Evolutionary conservation across 2,797 vertebrate species (phyloP), one percentile per base, ranked within the genome.

Genomic region (Chelonia mydas): DNA sequence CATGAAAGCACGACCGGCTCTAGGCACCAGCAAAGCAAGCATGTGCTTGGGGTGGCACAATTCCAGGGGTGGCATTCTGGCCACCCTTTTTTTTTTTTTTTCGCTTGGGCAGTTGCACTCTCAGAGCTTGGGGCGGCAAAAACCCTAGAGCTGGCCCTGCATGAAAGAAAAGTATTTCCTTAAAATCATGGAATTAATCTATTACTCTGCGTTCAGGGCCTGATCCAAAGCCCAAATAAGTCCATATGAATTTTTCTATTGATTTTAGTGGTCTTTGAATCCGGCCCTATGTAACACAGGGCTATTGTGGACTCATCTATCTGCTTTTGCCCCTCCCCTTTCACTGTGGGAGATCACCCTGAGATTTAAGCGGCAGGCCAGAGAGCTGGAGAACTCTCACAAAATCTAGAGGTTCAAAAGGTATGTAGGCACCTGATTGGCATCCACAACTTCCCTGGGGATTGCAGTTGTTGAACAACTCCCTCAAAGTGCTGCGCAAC

Each of bases 221-320:
- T 87, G 59, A 81, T 92, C 83, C 81, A 84, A 88, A 88, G 33
- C 12, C 84, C 80, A 5, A 72, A 54, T 91, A 90, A 11, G 83
- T 95, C 95, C 91, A 91, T 89, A 90, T 47, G 55, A 90, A 91
- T 87, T 83, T 93, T 95, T 94, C 78, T 79, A 88, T 76, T 84
- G 90, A 54, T 81, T 95, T 82, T 19, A 80, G 51, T 88, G 81
- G 17, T n/a, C 31, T 19, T 68, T 21, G 11, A 37, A 72, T 21
- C 19, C 41, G 16, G 21, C 19, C 37, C 37, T 72, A 41, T 21
- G 37, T 72, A 72, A 54, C 59, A 93, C 16, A 57, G 88, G n/a
- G 90, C 16, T 5, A 19, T 1, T 50, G 86, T 57, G 68, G 49
- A 90, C 47, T 81, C 61, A n/a, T 23, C 57, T 21, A n/a, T 23